Evolutionary conservation across 1,140 invertebrate genomes (phyloP), one percentile per base, ranked within the genome.

Genomic region (Nasonia vitripennis): DNA sequence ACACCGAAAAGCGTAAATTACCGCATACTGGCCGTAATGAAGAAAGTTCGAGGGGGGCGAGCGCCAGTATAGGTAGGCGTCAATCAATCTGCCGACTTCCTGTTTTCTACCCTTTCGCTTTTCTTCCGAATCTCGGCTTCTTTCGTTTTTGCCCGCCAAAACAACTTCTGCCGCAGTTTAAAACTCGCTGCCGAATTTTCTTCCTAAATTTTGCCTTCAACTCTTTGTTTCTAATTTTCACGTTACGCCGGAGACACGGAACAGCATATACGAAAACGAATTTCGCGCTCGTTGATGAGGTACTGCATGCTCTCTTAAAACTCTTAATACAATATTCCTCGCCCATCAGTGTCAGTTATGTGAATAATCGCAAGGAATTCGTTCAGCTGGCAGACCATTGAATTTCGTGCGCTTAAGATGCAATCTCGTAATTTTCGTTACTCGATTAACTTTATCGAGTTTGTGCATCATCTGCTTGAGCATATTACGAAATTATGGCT

Each of bases 11-110:
- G 79, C 23, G 78, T 86, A 85, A 87, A 87, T 87, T 89, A 86
- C 87, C 90, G 90, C 90, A 91, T 91, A 92, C 92, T 91, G 91
- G 89, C 89, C 88, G 88, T 92, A 92, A 92, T 92, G 91, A 91
- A 89, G 86, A 92, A 92, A 92, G 89, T 92, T 92, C 87, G 87
- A 88, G 89, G 89, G 90, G 88, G 89, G 89, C 90, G 88, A 89
- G 79, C 86, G 82, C 86, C 74, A 68, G 7, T 27, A 27, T 20
- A 37, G 23, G 86, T 51, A 87, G 87, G 88, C 90, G 89, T 92
- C 91, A 91, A 92, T 92, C 91, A 91, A 90, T 91, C 90, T 89
- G 88, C 89, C 89, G 89, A 87, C 87, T 84, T 51, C 68, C 55
- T 23, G 48, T 23, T 48, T 78, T 86, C 31, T 31, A 68, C 14